These are phyloP conservation scores for Nomada goodeniana DNA, from an alignment of 2,888 invertebrate species.

Conservation along the genomic window DNA sequence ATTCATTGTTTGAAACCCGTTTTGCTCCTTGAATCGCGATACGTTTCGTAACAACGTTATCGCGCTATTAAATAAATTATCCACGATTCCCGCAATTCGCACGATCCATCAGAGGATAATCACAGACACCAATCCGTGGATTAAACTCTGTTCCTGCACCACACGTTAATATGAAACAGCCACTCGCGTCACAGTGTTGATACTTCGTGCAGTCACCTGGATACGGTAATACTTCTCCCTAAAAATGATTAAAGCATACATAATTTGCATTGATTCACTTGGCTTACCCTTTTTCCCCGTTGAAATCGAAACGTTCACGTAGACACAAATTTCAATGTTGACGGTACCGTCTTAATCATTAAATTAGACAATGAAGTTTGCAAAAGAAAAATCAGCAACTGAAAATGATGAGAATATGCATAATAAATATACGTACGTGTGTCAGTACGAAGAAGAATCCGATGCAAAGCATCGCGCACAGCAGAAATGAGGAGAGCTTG, in stretches of 20 bases:
- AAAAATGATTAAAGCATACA: constrained; percentile 12
- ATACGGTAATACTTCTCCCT: constrained; percentile 68
- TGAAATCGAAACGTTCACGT: neutral
- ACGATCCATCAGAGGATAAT: constrained; percentile 73
- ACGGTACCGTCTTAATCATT: neutral
- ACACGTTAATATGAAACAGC: constrained; percentile 75
- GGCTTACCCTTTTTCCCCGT: neutral
- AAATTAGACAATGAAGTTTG: too few species aligned
- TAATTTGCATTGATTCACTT: too few species aligned
- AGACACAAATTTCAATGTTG: neutral
- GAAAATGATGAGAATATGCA: neutral
- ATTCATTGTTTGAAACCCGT: too few species aligned
- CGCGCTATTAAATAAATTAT: neutral
- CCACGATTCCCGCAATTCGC: constrained; percentile 66
- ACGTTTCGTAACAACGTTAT: neutral
- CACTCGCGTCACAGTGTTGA: constrained; percentile 74
- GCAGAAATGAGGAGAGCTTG: constrained; percentile 42
- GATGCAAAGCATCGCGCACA: constrained; percentile 44
- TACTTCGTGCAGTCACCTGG: constrained; percentile 75
- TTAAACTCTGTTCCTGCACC: constrained; percentile 77
- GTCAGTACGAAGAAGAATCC: constrained; percentile 25
- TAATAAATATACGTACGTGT: constrained; percentile 54
- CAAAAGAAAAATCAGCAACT: too few species aligned
- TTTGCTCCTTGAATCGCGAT: too few species aligned
- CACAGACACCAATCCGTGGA: constrained; percentile 71